Percentiles rank a stretch among this genome's conserved stretches.
These are phyloP conservation scores for Ditylenchus dipsaci DNA, from an alignment of 1,140 invertebrate genomes.

Conservation along the genomic window DNA sequence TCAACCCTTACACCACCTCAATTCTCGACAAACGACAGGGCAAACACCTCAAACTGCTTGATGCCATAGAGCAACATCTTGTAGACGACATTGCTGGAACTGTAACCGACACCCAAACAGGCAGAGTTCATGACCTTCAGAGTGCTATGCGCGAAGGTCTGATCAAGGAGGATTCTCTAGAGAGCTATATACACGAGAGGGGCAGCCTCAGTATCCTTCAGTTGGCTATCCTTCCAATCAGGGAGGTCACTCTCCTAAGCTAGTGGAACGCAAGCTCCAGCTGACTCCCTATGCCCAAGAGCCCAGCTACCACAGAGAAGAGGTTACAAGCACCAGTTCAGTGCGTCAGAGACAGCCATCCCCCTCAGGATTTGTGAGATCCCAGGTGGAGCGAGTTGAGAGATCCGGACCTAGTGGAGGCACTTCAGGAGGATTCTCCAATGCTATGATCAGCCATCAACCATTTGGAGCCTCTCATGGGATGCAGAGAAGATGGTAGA, in stretches of 20 bases:
- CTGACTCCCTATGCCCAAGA: conserved; percentile 51
- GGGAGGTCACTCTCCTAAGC: conserved; percentile 17
- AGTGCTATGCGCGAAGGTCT: conserved; percentile 32
- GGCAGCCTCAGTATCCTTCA: conserved; percentile 61
- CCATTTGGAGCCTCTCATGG: conserved; percentile 53
- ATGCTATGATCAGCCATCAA: background rate
- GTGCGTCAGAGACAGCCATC: background rate
- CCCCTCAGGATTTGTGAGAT: background rate
- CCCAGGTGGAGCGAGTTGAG: conserved; percentile 10
- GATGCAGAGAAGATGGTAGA: conserved; percentile 62
- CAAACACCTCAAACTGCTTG: conserved; percentile 72
- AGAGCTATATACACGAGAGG: conserved; percentile 67
- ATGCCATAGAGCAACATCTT: conserved; percentile 75
- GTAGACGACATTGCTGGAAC: conserved; percentile 73
- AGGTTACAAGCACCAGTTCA: too few relatives aligned
- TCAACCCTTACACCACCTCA: conserved; percentile 40
- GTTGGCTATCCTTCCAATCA: conserved; percentile 63
- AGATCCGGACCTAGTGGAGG: background rate
- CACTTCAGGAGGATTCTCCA: too few relatives aligned
- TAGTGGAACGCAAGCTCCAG: conserved; percentile 53
- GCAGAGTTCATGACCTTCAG: conserved; percentile 27
- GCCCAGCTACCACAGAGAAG: background rate
- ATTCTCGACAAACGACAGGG: conserved; percentile 73
- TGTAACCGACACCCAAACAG: conserved; percentile 68
- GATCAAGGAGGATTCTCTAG: conserved; percentile 66